A percentile compares a stretch with the other conserved stretches of the same genome.
Evolutionary conservation across 1,140 invertebrate species (phyloP).

Genomic region (Procambarus virginalis): DNA sequence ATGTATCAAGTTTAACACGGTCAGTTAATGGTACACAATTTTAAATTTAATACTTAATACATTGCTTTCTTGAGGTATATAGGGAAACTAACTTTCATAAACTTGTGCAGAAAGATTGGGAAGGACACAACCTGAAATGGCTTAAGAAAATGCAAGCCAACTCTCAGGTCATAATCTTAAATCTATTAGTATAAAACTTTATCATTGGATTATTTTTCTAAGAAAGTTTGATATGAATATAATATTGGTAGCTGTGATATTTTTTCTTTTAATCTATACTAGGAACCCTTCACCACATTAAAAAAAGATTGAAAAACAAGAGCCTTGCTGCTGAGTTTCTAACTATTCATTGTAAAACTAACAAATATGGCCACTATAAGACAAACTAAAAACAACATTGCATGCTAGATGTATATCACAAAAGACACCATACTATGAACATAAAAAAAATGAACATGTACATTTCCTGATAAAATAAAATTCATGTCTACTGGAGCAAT

Average conservation of each 20-base stretch:
- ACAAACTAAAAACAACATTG: slow-evolving; percentile 64
- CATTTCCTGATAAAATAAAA: slow-evolving; percentile 68
- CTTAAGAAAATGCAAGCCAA: slow-evolving; percentile 11
- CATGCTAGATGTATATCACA: slow-evolving; percentile 67
- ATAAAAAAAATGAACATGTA: slow-evolving; percentile 63
- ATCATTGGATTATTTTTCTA: slow-evolving; percentile 64
- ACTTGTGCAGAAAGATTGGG: slow-evolving; percentile 68
- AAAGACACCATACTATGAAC: slow-evolving; percentile 66
- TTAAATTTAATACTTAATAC: slow-evolving; percentile 9
- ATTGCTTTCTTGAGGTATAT: slow-evolving; percentile 52
- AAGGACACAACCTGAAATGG: slow-evolving; percentile 53
- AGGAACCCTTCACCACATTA: slow-evolving; percentile 68
- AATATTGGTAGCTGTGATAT: slow-evolving; percentile 63
- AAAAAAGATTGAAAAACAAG: slow-evolving; percentile 66
- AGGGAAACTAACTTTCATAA: slow-evolving; percentile 61
- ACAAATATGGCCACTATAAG: slow-evolving; percentile 68
- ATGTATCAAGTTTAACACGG: slow-evolving; percentile 25
- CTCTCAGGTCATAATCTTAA: slow-evolving; percentile 41
- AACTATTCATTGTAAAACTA: slow-evolving; percentile 64
- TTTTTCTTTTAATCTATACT: slow-evolving; percentile 65
- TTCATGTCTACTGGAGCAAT: slow-evolving; percentile 68
- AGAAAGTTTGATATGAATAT: slow-evolving; percentile 67
- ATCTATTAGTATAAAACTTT: slow-evolving; percentile 67
- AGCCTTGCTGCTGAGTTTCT: slow-evolving; percentile 64
- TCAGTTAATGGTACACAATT: not conserved